phyloP scores from a whole-genome alignment of 2,797 vertebrate genomes.

The Sebastes vulpes region DNA sequence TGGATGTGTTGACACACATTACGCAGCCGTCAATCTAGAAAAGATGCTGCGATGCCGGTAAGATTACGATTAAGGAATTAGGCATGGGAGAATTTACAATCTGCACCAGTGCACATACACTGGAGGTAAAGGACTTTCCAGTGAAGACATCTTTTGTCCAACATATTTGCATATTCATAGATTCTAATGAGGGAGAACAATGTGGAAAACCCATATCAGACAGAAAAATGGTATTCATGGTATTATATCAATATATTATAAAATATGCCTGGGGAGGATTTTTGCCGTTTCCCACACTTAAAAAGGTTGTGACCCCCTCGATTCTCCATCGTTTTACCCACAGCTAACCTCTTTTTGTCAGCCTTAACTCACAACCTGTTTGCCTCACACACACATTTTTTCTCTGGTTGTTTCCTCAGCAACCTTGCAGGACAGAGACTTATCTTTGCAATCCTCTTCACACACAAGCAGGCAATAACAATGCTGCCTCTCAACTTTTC shows the following conservation, averaged over 20 bases:
- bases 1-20: not conserved
- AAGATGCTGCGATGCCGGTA: not conserved
- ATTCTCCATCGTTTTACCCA: not conserved
- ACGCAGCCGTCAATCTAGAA: not conserved
- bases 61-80: not conserved
- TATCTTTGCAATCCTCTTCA: slow-evolving; percentile 30
- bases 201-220: not conserved
- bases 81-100: not conserved
- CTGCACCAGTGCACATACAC: not conserved
- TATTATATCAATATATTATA: not conserved
- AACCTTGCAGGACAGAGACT: slow-evolving; percentile 23
- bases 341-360: not conserved
- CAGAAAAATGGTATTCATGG: not conserved
- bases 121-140: not conserved
- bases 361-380: not conserved
- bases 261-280: not conserved
- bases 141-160: not conserved
- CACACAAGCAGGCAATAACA: slow-evolving; percentile 29
- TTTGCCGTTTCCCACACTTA: not conserved
- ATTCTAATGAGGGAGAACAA: not conserved
- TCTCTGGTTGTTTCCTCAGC: not conserved
- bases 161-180: not conserved
- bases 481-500: slow-evolving; percentile 8
- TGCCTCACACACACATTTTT: not conserved
- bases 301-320: not conserved